Base-by-base conservation (phyloP, 2,797 vertebrate genomes). In the Uromys caudimaculatus region DNA sequence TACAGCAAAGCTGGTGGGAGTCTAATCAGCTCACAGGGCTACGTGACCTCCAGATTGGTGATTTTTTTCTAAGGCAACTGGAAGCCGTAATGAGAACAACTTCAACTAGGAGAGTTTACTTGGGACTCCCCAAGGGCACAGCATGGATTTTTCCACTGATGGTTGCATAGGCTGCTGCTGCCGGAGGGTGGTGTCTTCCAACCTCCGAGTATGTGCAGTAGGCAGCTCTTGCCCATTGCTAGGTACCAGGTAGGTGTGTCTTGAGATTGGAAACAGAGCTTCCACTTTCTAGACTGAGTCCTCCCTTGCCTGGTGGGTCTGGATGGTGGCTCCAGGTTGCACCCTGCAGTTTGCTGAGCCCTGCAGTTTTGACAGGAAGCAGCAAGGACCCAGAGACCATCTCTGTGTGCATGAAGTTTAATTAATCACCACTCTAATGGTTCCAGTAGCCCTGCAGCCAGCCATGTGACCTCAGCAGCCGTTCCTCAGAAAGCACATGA, bases 351-450 rank as follows among this genome's bases (percentile, higher is more conserved):
- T 85, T 97, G 97, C 93, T 93, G 96, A 97, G 92, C 71, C 71
- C 69, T 88, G 93, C 58, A 50, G 78, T 93, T 96, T 91, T 95
- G 89, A 95, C 47, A 87, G 64, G 64, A 44, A 91, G 93, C 47
- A 79, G 62, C 29, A 71, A 58, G 83, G 84, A 87, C 85, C 67
- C 86, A 89, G 93, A 93, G 81, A 75, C 92, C 29, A 12, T 86
- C 83, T 93, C 56, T 19, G 32, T 1, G 1, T 54, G 88, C 82
- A 92, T 94, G 62, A 89, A 3, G 2, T 29, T 88, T 97, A 94
- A 96, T 97, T 95, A 92, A 94, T 97, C 93, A 97, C 67, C 7
- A 10, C 64, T 32, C 50, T 84, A 87, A 88, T 82, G 54, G 69
- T 90, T 85, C 82, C 0, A 6, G 82, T 76, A 62, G 78, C 77